Percentiles rank a stretch among this genome's conserved stretches.
These are phyloP conservation scores for Torymus tubicola DNA, from an alignment of 2,888 invertebrate genomes.

Conservation along the genomic window DNA sequence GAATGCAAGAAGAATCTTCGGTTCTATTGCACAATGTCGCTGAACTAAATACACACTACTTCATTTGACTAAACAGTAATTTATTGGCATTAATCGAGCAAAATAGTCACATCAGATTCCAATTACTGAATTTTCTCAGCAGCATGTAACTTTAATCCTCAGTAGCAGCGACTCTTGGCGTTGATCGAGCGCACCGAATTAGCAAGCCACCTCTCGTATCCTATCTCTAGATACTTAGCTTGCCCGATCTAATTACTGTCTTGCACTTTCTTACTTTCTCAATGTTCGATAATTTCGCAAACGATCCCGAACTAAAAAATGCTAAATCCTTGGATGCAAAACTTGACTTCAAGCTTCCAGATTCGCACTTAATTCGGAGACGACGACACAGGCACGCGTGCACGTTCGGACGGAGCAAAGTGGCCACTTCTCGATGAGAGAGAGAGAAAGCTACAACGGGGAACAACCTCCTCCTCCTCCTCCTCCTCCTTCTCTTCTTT, in stretches of 20 bases:
- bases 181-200: constrained; percentile 23
- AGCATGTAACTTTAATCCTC: too few relatives aligned
- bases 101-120: too few relatives aligned
- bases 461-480: constrained; percentile 4
- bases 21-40: constrained; percentile 4
- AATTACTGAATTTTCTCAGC: too few relatives aligned
- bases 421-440: constrained; percentile 37
- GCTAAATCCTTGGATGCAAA: constrained; percentile 19
- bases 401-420: constrained; percentile 25
- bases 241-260: too few relatives aligned
- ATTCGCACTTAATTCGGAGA: constrained; percentile 28
- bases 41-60: not conserved
- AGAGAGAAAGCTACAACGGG: constrained; percentile 30
- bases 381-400: not conserved
- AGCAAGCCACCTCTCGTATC: not conserved
- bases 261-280: too few relatives aligned
- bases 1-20: too few relatives aligned
- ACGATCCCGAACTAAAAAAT: not conserved
- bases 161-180: constrained; percentile 8
- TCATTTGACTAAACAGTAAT: too few relatives aligned
- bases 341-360: constrained; percentile 34
- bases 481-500: not conserved
- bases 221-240: not conserved
- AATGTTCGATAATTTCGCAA: too few relatives aligned
- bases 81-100: too few relatives aligned